Base-by-base conservation (phyloP, 2,888 invertebrate species). In the Agonopterix alstromeriana region DNA sequence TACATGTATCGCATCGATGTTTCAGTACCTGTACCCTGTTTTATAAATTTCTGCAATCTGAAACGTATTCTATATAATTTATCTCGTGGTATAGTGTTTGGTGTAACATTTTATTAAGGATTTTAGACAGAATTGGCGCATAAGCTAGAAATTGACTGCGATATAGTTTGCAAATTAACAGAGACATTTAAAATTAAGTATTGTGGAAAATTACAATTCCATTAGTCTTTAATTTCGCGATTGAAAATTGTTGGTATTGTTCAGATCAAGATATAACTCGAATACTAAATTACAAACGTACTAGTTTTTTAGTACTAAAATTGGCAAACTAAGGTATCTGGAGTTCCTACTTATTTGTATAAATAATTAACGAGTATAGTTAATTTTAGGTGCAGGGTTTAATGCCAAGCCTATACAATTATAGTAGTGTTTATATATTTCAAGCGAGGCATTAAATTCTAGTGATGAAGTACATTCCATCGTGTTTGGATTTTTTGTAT, bases 321-420 rank as follows among this genome's bases (percentile, higher is more conserved):
- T 72, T 55, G 58, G 60, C 64, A 63, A 56, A 53, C 57, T 60
- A 74, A 73, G 80, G 82, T 82, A 74, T 79, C 73, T 73, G 76
- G 74, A 82, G 85, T 86, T 86, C 85, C 84, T 84, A 85, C 66
- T 75, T 72, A 72, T 67, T 70, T 77, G 70, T 77, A 76, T 66
- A 27, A 27, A 27, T 27, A 27, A 27, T 27, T 27, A 27, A 59
- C 27, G 27, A 27, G 27, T 27, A 27, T 27, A 27, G 59, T 63
- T 64, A 63, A 60, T 60, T 56, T 56, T 50, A 55, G 56, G 50
- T 40, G 50, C 49, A 55, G 51, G 51, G 54, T 51, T 41, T 8
- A 10, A 41, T n/a, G n/a, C 10, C 10, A 11, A 11, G 41, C 8
- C 41, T 9, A 10, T 27, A 27, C 27, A 27, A 27, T 27, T 27